Base-by-base conservation (phyloP, 2,888 invertebrate species). In the Graphium colonna region DNA sequence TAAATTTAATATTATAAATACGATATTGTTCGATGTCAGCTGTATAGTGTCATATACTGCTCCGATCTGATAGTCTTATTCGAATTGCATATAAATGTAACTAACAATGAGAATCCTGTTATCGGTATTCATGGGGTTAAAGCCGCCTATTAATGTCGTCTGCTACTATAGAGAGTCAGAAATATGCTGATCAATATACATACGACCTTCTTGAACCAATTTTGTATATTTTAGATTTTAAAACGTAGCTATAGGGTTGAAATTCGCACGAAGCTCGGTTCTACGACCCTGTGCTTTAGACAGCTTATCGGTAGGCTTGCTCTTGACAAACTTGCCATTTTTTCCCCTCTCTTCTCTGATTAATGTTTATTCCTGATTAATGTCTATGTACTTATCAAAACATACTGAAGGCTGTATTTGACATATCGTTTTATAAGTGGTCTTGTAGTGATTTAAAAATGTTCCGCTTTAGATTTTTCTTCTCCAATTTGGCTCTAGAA, bases 271-370 rank as follows among this genome's bases (percentile, higher is more conserved):
- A 31, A 38, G 26, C 18, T 31, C 38, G 26, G 77, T 79, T 73
- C 70, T 64, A 58, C 63, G 63, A 52, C 59, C 64, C 67, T 61
- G 57, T 65, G 63, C 65, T 71, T 71, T 68, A 69, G 67, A 62
- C 68, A 61, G 66, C 69, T 66, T 70, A 71, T 71, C 65, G 71
- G 67, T 61, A 56, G 51, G 59, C 59, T 64, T 67, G 67, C 63
- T 68, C 67, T 69, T 71, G 70, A 73, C 66, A 66, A 61, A 63
- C 61, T 68, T 63, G 55, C 63, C 61, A 67, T 73, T 73, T 74
- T 68, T 5, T 67, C 61, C 66, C 59, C 60, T 60, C 64, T n/a
- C n/a, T 63, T 68, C 61, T 57, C 16, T 52, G 52, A 52, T 52
- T 47, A 52, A 52, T 48, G 42, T 28, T 38, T 38, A 69, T 59